Conservation (phyloP, 2,888 invertebrate genomes). For the Lasioglossum morio region DNA sequence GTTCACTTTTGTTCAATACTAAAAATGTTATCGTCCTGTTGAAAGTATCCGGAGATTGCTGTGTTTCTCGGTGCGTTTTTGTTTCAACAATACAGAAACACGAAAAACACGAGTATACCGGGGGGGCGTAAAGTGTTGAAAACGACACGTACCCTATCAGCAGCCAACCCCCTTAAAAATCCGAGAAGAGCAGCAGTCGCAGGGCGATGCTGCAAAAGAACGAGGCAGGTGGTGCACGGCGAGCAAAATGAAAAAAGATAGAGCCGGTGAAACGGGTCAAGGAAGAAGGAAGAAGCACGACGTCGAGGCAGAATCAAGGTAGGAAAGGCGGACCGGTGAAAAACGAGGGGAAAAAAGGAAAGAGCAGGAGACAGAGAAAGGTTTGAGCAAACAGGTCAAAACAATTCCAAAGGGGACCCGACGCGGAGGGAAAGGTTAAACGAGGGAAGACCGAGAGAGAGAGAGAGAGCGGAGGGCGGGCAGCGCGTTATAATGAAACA, state of each 20-base stretch:
- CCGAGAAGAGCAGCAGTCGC: neutral
- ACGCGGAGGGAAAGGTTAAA: slow-evolving; percentile 12
- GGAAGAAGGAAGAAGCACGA: slow-evolving; percentile 23
- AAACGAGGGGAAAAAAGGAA: slow-evolving; percentile 11
- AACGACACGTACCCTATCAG: neutral
- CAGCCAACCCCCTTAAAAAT: neutral
- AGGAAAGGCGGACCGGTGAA: slow-evolving; percentile 25
- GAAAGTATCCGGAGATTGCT: too few species aligned
- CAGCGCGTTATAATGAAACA: slow-evolving; percentile 56
- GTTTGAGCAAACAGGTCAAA: slow-evolving; percentile 39
- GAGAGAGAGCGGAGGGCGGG: neutral
- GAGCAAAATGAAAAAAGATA: neutral
- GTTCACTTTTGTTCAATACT: too few species aligned
- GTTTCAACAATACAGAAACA: neutral
- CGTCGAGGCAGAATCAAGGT: neutral
- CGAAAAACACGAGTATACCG: neutral
- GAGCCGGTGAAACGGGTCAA: slow-evolving; percentile 35
- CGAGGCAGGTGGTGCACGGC: neutral
- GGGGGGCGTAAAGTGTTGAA: neutral
- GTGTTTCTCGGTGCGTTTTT: neutral
- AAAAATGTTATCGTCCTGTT: too few species aligned
- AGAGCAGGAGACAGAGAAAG: neutral
- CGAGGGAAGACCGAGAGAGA: neutral
- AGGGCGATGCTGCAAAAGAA: neutral
- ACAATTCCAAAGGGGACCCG: slow-evolving; percentile 32